Conservation (phyloP, 1,140 invertebrate species). For the Drosophila ogumai region DNA sequence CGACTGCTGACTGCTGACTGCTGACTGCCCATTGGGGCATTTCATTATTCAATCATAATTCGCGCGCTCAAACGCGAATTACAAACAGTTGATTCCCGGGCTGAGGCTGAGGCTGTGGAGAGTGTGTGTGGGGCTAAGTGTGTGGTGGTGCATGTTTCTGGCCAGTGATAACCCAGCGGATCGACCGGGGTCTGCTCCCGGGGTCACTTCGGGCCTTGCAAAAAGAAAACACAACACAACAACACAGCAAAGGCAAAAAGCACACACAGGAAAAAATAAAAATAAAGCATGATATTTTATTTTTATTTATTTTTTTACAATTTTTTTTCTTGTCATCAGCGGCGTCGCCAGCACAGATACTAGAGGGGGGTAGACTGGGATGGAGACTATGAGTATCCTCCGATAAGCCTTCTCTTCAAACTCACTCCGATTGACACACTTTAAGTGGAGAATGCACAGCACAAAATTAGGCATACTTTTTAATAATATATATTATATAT, state of each 20-base stretch:
- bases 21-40: conserved; percentile 55
- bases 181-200: conserved; percentile 50
- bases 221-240: conserved; percentile 55
- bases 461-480: neutral
- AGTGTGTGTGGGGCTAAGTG: conserved; percentile 14
- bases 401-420: conserved; percentile 59
- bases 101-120: neutral
- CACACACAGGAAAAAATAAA: conserved; percentile 28
- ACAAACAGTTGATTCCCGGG: conserved; percentile 49
- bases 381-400: conserved; percentile 34
- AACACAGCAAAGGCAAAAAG: conserved; percentile 14
- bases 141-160: conserved; percentile 53
- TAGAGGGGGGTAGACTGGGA: conserved; percentile 10
- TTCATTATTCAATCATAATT: conserved; percentile 82
- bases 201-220: conserved; percentile 75
- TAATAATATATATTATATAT: too few species aligned
- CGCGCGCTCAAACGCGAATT: conserved; percentile 73
- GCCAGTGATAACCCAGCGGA: conserved; percentile 71
- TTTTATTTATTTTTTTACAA: neutral
- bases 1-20: conserved; percentile 15
- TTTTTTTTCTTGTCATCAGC: conserved; percentile 62
- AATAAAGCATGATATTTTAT: conserved; percentile 15
- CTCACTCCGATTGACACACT: conserved; percentile 46
- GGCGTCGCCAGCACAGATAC: conserved; percentile 28
- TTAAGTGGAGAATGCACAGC: conserved; percentile 3